Evolutionary conservation across 2,888 invertebrate species (phyloP).

Genomic region (Caenorhabditis uteleia): DNA sequence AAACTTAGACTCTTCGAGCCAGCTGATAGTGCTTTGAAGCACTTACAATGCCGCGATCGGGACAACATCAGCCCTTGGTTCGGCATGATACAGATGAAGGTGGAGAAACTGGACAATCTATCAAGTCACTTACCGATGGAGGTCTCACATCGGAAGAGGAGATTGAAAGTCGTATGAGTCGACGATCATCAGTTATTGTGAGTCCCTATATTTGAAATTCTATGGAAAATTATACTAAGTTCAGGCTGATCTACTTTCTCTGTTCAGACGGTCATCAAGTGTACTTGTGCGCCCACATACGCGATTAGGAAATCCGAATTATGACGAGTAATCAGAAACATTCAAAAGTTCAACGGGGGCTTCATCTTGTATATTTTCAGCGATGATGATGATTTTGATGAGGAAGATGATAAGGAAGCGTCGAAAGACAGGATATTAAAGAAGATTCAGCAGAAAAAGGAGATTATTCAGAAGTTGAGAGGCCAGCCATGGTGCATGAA

Average conservation of each 20-base stretch:
- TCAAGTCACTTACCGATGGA: constrained; percentile 43
- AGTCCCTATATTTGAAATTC: constrained; percentile 3
- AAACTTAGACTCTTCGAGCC: no score
- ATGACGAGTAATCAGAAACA: constrained; percentile 43
- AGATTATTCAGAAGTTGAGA: constrained; percentile 69
- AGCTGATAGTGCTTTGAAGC: constrained; percentile 28
- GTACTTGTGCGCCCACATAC: constrained; percentile 51
- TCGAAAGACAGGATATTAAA: constrained; percentile 66
- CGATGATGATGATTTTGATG: constrained; percentile 60
- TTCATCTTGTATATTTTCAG: constrained; percentile 37
- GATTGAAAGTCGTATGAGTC: constrained; percentile 49
- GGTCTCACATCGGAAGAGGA: constrained; percentile 47
- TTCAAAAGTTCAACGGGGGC: not conserved
- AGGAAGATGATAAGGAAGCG: constrained; percentile 59
- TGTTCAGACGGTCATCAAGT: constrained; percentile 66
- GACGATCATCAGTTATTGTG: constrained; percentile 51
- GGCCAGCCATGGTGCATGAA: constrained; percentile 71
- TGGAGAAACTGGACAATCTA: constrained; percentile 47
- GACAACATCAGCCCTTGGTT: constrained; percentile 36
- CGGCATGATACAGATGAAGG: constrained; percentile 43
- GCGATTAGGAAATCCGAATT: constrained; percentile 35
- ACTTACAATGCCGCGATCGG: constrained; percentile 34
- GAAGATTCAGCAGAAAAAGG: constrained; percentile 70
- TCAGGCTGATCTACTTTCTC: constrained; percentile 64
- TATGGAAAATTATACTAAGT: constrained; percentile 1